Evolutionary conservation across 2,113 vertebrate genomes (phyloP).

Genomic region (Erythrocercus mccallii): DNA sequence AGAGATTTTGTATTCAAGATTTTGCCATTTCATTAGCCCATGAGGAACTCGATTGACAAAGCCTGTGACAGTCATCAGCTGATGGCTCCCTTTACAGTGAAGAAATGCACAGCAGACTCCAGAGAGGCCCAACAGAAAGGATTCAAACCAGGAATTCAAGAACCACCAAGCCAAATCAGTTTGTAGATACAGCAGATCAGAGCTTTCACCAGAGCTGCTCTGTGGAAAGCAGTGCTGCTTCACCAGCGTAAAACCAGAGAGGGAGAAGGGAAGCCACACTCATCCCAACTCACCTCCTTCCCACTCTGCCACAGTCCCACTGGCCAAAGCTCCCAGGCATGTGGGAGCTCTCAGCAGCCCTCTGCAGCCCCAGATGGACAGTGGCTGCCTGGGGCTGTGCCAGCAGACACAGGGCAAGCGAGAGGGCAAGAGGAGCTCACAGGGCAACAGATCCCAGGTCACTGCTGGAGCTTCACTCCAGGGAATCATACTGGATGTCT

Average conservation of each 20-base stretch:
- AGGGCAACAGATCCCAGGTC: not conserved
- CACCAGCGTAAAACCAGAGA: not conserved
- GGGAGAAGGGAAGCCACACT: not conserved
- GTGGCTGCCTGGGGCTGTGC: fast-evolving
- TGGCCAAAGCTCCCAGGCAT: not conserved
- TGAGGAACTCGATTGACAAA: not conserved
- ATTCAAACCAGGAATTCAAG: not conserved
- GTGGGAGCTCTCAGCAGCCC: not conserved
- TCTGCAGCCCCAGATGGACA: not conserved
- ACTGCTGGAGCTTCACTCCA: not conserved
- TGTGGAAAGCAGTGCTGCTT: fast-evolving
- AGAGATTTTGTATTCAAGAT: not conserved
- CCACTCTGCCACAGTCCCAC: not conserved
- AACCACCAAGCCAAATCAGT: not conserved
- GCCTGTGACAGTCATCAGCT: not conserved
- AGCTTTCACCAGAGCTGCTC: not conserved
- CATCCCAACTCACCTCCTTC: not conserved
- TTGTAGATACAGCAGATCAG: not conserved
- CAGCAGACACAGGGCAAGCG: not conserved
- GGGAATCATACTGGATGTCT: not conserved
- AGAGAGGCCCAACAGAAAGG: not conserved
- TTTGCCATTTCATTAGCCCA: not conserved
- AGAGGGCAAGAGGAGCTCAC: not conserved
- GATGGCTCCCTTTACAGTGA: not conserved
- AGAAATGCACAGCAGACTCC: not conserved